phyloP scores from a whole-genome alignment of 2,888 invertebrate species.

The Blomia tropicalis region DNA sequence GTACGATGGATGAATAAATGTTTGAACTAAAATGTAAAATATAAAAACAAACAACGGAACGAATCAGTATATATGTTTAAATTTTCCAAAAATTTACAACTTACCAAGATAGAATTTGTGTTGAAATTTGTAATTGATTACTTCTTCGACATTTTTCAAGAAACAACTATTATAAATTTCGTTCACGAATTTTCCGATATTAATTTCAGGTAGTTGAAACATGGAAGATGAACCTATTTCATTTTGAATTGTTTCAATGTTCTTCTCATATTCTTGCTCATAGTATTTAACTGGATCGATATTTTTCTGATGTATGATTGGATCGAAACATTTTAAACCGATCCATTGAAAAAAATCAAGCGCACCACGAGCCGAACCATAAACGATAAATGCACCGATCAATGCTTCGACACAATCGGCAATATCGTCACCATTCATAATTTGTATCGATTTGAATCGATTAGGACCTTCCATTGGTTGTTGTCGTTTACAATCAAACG shows the following conservation, averaged over 20 bases:
- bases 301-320: background rate
- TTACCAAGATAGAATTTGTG: constrained; percentile 53
- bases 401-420: constrained; percentile 73
- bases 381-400: constrained; percentile 55
- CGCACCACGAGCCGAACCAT: constrained; percentile 41
- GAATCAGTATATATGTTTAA: background rate
- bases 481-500: no score
- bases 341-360: constrained; percentile 50
- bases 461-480: constrained; percentile 40
- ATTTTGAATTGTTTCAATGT: background rate
- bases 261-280: background rate
- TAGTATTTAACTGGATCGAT: background rate
- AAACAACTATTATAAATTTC: constrained; percentile 9
- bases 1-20: constrained; percentile 76
- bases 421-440: constrained; percentile 43
- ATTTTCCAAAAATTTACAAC: background rate
- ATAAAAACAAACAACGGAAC: background rate
- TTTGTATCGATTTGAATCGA: background rate
- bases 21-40: constrained; percentile 43
- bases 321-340: constrained; percentile 37
- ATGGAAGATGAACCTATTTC: background rate
- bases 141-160: constrained; percentile 42
- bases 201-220: background rate
- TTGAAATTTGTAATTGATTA: constrained; percentile 57
- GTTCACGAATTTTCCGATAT: background rate